phyloP scores from a whole-genome alignment of 2,888 invertebrate species.

The Hermaeophaga mercurialis region DNA sequence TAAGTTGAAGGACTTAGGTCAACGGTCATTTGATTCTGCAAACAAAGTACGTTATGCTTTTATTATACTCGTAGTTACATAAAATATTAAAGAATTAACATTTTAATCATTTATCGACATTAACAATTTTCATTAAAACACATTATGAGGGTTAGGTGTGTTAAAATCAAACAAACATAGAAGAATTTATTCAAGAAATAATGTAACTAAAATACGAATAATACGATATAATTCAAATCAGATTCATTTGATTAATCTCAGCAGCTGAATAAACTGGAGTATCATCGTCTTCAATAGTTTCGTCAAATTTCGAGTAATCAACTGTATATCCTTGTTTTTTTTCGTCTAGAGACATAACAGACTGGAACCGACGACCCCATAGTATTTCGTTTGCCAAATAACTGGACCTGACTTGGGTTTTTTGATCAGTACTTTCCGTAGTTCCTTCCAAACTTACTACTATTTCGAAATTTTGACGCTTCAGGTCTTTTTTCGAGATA shows the following conservation, averaged over 20 bases:
- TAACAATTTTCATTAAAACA: too few species aligned
- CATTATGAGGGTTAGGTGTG: too few species aligned
- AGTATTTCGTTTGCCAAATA: constrained; percentile 78
- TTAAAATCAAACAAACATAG: too few species aligned
- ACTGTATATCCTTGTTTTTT: constrained; percentile 73
- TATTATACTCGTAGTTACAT: too few species aligned
- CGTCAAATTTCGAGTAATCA: constrained; percentile 84
- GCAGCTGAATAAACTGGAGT: constrained; percentile 82
- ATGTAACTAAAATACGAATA: too few species aligned
- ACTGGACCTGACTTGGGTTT: constrained; percentile 79
- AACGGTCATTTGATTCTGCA: too few species aligned
- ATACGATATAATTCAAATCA: too few species aligned
- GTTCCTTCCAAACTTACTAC: constrained; percentile 48
- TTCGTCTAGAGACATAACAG: constrained; percentile 74
- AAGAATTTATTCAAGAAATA: too few species aligned
- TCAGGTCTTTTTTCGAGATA: constrained; percentile 72
- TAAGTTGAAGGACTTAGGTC: too few species aligned
- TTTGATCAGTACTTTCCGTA: constrained; percentile 84
- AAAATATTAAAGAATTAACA: too few species aligned
- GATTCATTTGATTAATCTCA: constrained; percentile 61
- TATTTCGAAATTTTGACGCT: constrained; percentile 27
- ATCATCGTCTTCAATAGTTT: constrained; percentile 80
- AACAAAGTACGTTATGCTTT: too few species aligned
- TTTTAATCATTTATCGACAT: too few species aligned
- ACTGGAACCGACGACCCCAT: constrained; percentile 87